Evolutionary conservation across 2,888 invertebrate species (phyloP), one percentile per base, ranked within the genome.

Genomic region (Pachymerium ferrugineum): DNA sequence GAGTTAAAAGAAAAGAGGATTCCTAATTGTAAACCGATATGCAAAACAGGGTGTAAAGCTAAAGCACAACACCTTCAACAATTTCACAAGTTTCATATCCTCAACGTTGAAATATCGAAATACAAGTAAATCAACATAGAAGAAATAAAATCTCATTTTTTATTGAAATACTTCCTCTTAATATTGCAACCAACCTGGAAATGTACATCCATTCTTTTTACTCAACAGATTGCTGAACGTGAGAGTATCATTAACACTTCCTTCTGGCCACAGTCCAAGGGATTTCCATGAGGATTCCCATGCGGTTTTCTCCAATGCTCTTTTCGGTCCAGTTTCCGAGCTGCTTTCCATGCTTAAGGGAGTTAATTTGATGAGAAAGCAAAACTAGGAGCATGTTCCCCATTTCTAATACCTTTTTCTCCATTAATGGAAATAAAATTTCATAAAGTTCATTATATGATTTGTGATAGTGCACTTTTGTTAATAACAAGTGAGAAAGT

Each of bases 201-300:
- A n/a, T n/a, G n/a, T n/a, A 47, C 47, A 47, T 19, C 22, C 16
- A 4, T 19, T 47, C 22, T 47, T 47, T 42, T 16, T 19, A 19
- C 19, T 22, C 19, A 22, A 47, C 42, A 47, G 47, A 47, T 47
- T 47, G 47, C 47, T 47, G 47, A 47, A 19, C 47, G 47, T 47
- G 47, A 19, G 47, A 47, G 47, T 47, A 47, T 47, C 47, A 47
- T 47, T 47, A 47, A 19, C 47, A 19, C 19, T 47, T 22, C 6
- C 22, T 47, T 19, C 47, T 47, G 47, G 47, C 47, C 47, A 47
- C 19, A 47, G 47, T 47, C 47, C 47, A 47, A 47, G 47, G 47
- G 47, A 47, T 47, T 47, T 47, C 47, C 47, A 47, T 47, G 47
- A 47, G 47, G 47, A 47, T 47, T 47, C 47, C 47, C 47, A 47